Conservation (phyloP, 2,888 invertebrate genomes). For the Lucinisca nassula region DNA sequence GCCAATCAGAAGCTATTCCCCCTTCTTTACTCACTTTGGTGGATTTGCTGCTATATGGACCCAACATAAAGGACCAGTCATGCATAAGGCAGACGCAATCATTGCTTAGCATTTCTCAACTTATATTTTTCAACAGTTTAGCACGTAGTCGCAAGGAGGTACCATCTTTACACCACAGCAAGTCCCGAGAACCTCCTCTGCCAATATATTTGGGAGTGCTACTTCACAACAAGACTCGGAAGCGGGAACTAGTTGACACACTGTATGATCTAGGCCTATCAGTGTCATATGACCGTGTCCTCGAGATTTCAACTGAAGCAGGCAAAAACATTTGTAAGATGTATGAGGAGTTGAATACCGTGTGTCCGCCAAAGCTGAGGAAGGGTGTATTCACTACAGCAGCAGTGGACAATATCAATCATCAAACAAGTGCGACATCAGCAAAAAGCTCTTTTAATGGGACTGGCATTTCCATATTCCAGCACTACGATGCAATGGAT, state of each 20-base stretch:
- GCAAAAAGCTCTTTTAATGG: background rate
- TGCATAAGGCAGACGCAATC: background rate
- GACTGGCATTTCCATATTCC: background rate
- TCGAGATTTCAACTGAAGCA: background rate
- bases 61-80: background rate
- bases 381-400: background rate
- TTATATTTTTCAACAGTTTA: background rate
- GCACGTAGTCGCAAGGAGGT: background rate
- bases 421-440: background rate
- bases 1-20: background rate
- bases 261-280: background rate
- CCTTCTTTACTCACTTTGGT: background rate
- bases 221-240: background rate
- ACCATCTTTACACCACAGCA: background rate
- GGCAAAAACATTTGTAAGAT: background rate
- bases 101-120: background rate
- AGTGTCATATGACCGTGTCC: background rate
- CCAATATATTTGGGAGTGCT: background rate
- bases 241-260: background rate
- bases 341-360: background rate
- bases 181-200: background rate
- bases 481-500: too few species aligned
- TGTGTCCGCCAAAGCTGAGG: background rate
- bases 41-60: background rate
- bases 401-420: constrained; percentile 1